Evolutionary conservation across 1,140 invertebrate genomes (phyloP), one percentile per base, ranked within the genome.

Genomic region (Pectinophora gossypiella): DNA sequence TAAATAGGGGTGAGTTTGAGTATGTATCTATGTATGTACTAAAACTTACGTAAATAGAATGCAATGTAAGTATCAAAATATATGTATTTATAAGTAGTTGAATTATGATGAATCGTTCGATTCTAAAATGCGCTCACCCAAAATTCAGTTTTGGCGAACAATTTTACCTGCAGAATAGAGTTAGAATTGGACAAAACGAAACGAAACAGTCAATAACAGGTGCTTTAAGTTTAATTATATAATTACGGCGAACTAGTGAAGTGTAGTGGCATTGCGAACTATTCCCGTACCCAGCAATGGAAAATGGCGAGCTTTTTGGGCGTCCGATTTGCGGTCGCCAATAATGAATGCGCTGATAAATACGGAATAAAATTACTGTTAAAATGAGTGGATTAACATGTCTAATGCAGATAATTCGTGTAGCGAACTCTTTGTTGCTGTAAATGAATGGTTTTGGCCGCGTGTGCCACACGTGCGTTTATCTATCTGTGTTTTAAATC

Each of bases 371-470:
- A 87, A 87, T 87, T 87, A 87, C 84, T 80, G 84, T 85, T 87
- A 87, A 87, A 87, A 87, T 87, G 84, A 87, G 81, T 82, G 78
- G 84, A 87, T 87, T 87, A 87, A 87, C 84, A 85, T 87, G 84
- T 87, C 84, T 87, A 87, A 87, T 87, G 81, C 84, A 85, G 81
- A 85, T 85, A 82, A 80, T 85, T 83, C 81, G 77, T 69, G 72
- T 81, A 74, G 10, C 10, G 74, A 74, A 73, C 68, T 82, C 76
- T 82, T 74, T 67, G 79, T 72, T 32, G 27, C 27, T n/a, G 72
- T 76, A 75, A 82, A 85, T 82, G 78, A 85, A 76, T 79, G 79
- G 27, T 32, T 83, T 85, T 68, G 61, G 36, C 16, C 38, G 18
- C 20, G 47, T 48, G 35, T 43, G n/a, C n/a, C n/a, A n/a, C n/a